Base-by-base conservation (phyloP, 2,888 invertebrate genomes). In the Apodemia mormo region DNA sequence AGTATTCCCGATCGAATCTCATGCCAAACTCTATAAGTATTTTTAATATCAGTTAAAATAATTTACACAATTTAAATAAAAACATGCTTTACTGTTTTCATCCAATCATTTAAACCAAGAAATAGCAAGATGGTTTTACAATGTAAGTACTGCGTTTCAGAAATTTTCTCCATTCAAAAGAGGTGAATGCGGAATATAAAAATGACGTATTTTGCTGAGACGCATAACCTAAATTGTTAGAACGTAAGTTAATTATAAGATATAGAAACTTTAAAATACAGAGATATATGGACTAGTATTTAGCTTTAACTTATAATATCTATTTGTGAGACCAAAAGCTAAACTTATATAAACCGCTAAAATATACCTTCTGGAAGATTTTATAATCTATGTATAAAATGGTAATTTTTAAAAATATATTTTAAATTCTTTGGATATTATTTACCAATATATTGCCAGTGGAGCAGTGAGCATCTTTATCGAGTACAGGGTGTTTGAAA, bases 401-500 rank as follows among this genome's bases (percentile, higher is more conserved):
- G 61, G 61, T 61, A 61, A 30, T 61, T 61, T 56, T 6, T 33
- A 61, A 30, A 61, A 30, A 61, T 61, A 61, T 33, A 61, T 33
- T 33, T 61, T 33, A 33, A 61, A 33, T 61, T 61, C 61, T 61
- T 61, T 61, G 61, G 61, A 61, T 49, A 30, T 56, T 56, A 70
- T 30, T 30, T 33, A 61, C 61, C 61, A 61, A 61, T 61, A 7
- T 49, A 49, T 49, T 61, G 61, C 33, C 30, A 30, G 79, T 81
- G 83, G 82, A 82, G 82, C 83, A 81, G 79, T 70, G 76, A 72
- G 68, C 52, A 29, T 71, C 61, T 49, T 49, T 69, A 67, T 67
- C 66, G 61, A 61, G 69, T 70, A 72, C 70, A 70, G 65, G 52
- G 45, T 71, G 66, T 70, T 72, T 54, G 56, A 70, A 72, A 72